Evolutionary conservation across 2,797 vertebrate species (phyloP).

Genomic region (Molossus alvarezi): DNA sequence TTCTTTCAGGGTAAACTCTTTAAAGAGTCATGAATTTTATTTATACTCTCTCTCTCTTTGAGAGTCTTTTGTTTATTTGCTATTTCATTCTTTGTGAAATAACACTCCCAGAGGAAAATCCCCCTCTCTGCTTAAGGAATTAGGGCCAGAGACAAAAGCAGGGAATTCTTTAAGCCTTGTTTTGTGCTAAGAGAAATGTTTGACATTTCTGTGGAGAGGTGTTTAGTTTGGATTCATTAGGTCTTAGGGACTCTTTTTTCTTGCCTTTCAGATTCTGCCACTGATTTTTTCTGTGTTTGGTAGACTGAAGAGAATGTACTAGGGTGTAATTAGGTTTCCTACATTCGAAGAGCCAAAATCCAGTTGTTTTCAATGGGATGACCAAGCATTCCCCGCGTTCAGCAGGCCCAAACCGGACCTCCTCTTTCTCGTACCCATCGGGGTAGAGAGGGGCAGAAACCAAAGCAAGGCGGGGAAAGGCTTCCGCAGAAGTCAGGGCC

Average conservation of each 20-base stretch:
- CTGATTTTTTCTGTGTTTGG: conserved; percentile 93
- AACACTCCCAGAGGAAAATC: conserved; percentile 94
- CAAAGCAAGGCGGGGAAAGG: conserved; percentile 91
- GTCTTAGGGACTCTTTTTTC: conserved; percentile 94
- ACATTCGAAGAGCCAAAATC: conserved; percentile 95
- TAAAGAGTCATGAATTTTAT: conserved; percentile 95
- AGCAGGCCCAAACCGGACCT: conserved; percentile 94
- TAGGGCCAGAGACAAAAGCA: conserved; percentile 97
- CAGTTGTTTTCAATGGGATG: conserved; percentile 94
- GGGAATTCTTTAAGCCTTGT: conserved; percentile 96
- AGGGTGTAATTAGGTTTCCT: conserved; percentile 99
- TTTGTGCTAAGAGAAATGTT: conserved; percentile 97
- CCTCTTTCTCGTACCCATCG: conserved; percentile 91
- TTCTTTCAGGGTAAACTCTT: conserved; percentile 94
- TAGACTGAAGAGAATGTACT: conserved; percentile 96
- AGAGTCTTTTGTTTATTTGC: conserved; percentile 95
- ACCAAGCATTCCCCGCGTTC: conserved; percentile 93
- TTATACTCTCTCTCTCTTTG: conserved; percentile 94
- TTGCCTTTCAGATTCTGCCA: conserved; percentile 94
- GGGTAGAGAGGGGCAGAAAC: conserved; percentile 84
- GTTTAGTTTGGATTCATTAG: conserved; percentile 99
- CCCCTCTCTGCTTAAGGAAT: conserved; percentile 97
- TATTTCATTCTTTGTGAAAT: conserved; percentile 94
- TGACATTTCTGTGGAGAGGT: conserved; percentile 97
- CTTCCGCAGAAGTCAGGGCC: conserved; percentile 79